Percentiles rank a stretch among this genome's conserved stretches.
These are phyloP conservation scores for Coranthus polyacanthus DNA, from an alignment of 2,797 vertebrate genomes.

Conservation along the genomic window DNA sequence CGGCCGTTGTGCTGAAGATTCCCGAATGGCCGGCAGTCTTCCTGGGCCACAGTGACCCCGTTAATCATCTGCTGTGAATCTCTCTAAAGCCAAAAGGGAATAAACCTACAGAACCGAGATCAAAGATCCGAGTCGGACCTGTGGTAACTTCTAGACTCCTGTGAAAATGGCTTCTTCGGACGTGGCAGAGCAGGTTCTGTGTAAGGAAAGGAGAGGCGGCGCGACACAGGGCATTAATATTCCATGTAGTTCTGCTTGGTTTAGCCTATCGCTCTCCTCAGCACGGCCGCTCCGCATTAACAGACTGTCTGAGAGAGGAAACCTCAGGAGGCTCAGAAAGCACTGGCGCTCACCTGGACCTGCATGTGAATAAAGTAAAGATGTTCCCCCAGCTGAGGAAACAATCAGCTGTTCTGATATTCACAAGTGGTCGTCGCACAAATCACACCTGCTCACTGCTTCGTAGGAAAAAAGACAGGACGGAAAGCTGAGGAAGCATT, in stretches of 20 bases:
- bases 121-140: conserved; percentile 33
- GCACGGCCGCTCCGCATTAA: conserved; percentile 55
- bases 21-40: too few relatives aligned
- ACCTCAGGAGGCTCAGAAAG: conserved; percentile 43
- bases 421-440: conserved; percentile 15
- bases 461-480: neutral
- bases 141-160: conserved; percentile 35
- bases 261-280: neutral
- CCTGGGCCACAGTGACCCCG: too few relatives aligned
- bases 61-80: conserved; percentile 11
- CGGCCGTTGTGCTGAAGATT: too few relatives aligned
- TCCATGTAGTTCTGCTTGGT: conserved; percentile 38
- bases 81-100: conserved; percentile 1
- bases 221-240: conserved; percentile 62
- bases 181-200: conserved; percentile 18
- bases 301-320: conserved; percentile 48
- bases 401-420: conserved; percentile 35
- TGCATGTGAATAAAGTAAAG: conserved; percentile 56
- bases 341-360: conserved; percentile 44
- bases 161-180: conserved; percentile 30
- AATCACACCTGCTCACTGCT: conserved; percentile 20
- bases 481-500: neutral
- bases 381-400: conserved; percentile 27
- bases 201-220: conserved; percentile 5
- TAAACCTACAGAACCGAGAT: conserved; percentile 40